Percentiles rank a stretch among this genome's conserved stretches.
These are phyloP conservation scores for Sinocyclocheilus rhinocerous DNA, from an alignment of 2,113 vertebrate species.

Conservation along the genomic window DNA sequence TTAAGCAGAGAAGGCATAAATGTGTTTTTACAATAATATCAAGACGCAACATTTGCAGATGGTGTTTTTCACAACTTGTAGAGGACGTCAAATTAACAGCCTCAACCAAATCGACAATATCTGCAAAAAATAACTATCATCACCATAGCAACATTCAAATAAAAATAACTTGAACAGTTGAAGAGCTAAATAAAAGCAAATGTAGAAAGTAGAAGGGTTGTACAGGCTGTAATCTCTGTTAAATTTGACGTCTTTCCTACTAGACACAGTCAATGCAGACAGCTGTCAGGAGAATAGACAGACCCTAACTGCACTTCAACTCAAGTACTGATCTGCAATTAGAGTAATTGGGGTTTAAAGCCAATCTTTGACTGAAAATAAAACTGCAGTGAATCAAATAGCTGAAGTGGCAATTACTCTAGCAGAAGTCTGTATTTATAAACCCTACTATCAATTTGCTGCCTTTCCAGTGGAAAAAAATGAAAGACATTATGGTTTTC, in stretches of 20 bases:
- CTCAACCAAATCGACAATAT: not conserved
- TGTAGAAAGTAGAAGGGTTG: not conserved
- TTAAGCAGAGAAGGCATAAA: not conserved
- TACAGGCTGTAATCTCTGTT: not conserved
- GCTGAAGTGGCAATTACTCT: constrained; percentile 5
- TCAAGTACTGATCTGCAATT: constrained; percentile 65
- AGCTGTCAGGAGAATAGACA: constrained; percentile 62
- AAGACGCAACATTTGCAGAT: not conserved
- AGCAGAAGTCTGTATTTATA: constrained; percentile 12
- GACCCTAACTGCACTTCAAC: constrained; percentile 68
- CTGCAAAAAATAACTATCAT: not conserved
- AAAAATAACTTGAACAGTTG: constrained; percentile 8
- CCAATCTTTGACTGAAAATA: constrained; percentile 11
- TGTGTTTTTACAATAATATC: not conserved
- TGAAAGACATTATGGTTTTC: not conserved
- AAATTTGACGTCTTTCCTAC: not conserved
- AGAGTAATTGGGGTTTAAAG: constrained; percentile 28
- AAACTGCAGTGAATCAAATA: not conserved
- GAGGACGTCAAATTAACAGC: not conserved
- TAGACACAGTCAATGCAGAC: constrained; percentile 62
- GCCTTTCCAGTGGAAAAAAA: not conserved
- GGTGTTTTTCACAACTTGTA: constrained; percentile 17
- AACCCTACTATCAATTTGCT: constrained; percentile 29
- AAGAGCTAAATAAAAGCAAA: not conserved
- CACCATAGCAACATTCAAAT: constrained; percentile 28